phyloP scores from a whole-genome alignment of 1,140 invertebrate genomes.

The Platyura marginata region DNA sequence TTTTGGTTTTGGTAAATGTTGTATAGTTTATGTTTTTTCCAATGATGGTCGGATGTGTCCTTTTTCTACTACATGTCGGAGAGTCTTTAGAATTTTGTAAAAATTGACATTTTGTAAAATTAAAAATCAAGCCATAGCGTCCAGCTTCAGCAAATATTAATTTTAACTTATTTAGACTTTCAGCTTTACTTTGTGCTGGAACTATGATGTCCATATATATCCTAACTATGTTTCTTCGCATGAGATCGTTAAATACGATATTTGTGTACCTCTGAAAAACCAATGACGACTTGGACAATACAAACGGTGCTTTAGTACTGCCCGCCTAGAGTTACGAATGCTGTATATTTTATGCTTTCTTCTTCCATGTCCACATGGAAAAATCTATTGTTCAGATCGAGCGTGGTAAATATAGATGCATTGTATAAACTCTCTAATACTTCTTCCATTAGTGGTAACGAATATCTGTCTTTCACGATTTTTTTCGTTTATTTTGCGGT shows the following conservation, averaged over 20 bases:
- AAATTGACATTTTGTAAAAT: too few relatives aligned
- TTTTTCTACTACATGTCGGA: too few relatives aligned
- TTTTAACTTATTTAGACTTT: too few relatives aligned
- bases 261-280: constrained; percentile 23
- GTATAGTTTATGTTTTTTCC: too few relatives aligned
- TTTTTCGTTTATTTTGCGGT: constrained; percentile 17
- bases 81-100: too few relatives aligned
- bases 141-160: too few relatives aligned
- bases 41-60: too few relatives aligned
- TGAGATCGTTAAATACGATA: constrained; percentile 9
- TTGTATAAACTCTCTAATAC: constrained; percentile 10
- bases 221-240: constrained; percentile 1
- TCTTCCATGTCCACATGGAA: constrained; percentile 19
- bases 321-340: constrained; percentile 19
- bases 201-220: constrained; percentile 16
- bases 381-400: constrained; percentile 28
- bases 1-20: too few relatives aligned
- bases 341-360: constrained; percentile 17
- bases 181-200: too few relatives aligned
- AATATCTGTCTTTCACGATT: constrained; percentile 19
- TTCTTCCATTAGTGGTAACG: constrained; percentile 17
- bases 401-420: constrained; percentile 16
- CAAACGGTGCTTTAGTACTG: constrained; percentile 9
- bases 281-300: constrained; percentile 15
- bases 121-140: too few relatives aligned